These are phyloP conservation scores for Lanius collurio DNA, from an alignment of 2,113 vertebrate genomes.

Conservation along the genomic window DNA sequence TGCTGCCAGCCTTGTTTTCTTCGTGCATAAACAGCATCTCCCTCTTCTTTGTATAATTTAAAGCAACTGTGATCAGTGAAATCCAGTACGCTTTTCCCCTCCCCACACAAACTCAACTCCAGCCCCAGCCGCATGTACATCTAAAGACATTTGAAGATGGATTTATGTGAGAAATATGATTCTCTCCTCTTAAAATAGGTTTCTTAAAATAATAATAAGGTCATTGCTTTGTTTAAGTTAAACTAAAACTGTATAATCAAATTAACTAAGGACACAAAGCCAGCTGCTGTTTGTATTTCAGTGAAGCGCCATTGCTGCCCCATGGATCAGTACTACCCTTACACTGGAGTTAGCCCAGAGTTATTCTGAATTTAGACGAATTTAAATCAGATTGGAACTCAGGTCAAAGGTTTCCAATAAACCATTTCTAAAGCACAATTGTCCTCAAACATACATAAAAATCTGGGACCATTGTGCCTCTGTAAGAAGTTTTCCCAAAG, in stretches of 20 bases:
- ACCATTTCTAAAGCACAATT: not conserved
- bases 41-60: not conserved
- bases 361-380: not conserved
- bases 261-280: slow-evolving; percentile 9
- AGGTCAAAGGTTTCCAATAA: not conserved
- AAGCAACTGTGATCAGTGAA: slow-evolving; percentile 28
- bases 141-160: not conserved
- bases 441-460: not conserved
- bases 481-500: not conserved
- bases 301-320: not conserved
- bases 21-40: not conserved
- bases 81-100: not conserved
- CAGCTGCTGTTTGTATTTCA: slow-evolving; percentile 25
- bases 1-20: not conserved
- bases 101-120: not conserved
- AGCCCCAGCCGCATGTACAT: not conserved
- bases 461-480: not conserved
- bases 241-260: slow-evolving; percentile 10
- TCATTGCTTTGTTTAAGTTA: slow-evolving; percentile 17
- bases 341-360: not conserved
- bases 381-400: not conserved
- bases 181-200: not conserved
- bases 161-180: slow-evolving; percentile 26
- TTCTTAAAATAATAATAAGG: slow-evolving; percentile 42
- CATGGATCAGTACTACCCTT: not conserved